Evolutionary conservation across 2,888 invertebrate genomes (phyloP), one percentile per base, ranked within the genome.

Genomic region (Himalopsyche kuldschensis): DNA sequence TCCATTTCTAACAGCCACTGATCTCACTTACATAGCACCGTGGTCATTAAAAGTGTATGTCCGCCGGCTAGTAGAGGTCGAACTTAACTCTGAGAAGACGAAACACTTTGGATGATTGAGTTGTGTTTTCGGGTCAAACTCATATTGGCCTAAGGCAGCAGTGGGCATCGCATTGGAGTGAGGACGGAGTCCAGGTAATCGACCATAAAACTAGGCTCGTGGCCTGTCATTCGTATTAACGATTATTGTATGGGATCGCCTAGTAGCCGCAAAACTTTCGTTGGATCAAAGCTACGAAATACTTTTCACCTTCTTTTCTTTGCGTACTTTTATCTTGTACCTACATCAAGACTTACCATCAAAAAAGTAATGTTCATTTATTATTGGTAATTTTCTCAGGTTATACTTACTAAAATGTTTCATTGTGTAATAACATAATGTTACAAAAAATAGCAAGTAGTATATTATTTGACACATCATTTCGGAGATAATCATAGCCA

Each of bases 61-160:
- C 76, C 47, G 24, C 79, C 47, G 77, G 78, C 78, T 30, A 77
- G 55, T 5, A 20, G 55, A 55, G 20, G 55, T 6, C 20, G 79
- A 78, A 46, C 80, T 81, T 46, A 84, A 81, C 81, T 81, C 75
- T 79, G 76, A 84, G 84, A 85, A 85, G 85, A 83, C 83, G 82
- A 80, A 86, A 86, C 86, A 86, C 86, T 86, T 86, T 84, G 84
- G 84, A 84, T 86, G 86, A 86, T 86, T 86, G 86, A 86, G 86
- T 86, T 86, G 86, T 86, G 86, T 85, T 84, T 84, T 83, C 81
- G 84, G 84, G 84, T 84, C 79, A 84, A 82, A 80, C 82, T 82
- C 80, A 80, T 78, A 82, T 84, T 82, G 84, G 79, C 80, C 80
- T 75, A 35, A 35, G 31, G 76, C 77, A 30, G 69, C 24, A 41